Evolutionary conservation across 2,113 vertebrate genomes (phyloP).

Genomic region (Merops nubicus): DNA sequence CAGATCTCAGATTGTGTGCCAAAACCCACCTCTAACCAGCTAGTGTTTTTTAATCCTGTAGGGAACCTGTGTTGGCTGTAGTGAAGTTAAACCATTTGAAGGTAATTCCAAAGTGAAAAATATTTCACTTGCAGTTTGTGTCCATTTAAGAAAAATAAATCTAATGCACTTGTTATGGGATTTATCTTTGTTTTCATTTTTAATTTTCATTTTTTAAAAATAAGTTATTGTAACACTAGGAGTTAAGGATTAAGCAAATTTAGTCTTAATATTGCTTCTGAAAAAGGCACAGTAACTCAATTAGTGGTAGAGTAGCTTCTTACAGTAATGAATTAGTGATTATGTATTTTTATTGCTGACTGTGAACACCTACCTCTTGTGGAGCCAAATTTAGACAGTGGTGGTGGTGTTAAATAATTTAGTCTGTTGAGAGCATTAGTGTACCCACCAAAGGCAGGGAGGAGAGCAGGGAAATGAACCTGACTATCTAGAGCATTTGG

Average conservation of each 20-base stretch:
- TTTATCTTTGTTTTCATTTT: constrained; percentile 29
- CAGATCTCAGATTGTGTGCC: not conserved
- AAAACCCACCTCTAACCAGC: not conserved
- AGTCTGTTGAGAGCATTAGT: not conserved
- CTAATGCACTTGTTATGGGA: not conserved
- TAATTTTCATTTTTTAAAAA: not conserved
- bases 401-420: not conserved
- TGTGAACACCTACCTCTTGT: not conserved
- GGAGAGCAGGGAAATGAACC: not conserved
- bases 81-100: constrained; percentile 7
- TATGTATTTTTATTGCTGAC: not conserved
- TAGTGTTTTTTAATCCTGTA: not conserved
- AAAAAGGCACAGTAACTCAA: not conserved
- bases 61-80: not conserved
- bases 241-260: constrained; percentile 19
- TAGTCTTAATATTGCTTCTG: constrained; percentile 15
- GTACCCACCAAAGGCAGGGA: not conserved
- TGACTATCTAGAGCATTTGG: not conserved
- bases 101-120: constrained; percentile 23
- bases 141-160: constrained; percentile 25
- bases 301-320: constrained; percentile 24
- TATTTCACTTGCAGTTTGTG: constrained; percentile 7
- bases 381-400: not conserved
- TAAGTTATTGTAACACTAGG: not conserved
- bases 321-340: constrained; percentile 39